Percentiles rank a stretch among this genome's conserved stretches.
Conservation (phyloP, 2,113 vertebrate species). For the Oncorhynchus masou region DNA sequence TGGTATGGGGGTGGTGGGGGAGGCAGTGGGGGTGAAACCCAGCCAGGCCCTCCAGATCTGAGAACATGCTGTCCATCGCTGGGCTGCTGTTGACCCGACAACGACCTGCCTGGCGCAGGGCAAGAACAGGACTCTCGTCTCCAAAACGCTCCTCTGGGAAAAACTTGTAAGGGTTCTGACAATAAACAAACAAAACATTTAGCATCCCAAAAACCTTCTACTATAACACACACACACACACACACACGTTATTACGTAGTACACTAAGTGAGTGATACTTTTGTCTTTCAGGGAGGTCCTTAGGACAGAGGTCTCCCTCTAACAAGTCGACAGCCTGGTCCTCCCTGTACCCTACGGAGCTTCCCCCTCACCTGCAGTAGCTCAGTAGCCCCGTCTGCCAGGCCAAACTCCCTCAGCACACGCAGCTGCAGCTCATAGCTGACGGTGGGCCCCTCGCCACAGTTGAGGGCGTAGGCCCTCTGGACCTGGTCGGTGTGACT, state of each 20-base stretch:
- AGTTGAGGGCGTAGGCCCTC: slow-evolving; percentile 92
- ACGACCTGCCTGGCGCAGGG: slow-evolving; percentile 86
- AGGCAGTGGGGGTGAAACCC: slow-evolving; percentile 93
- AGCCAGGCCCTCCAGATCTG: slow-evolving; percentile 91
- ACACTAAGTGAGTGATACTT: no score
- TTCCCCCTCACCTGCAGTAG: slow-evolving; percentile 85
- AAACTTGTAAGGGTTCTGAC: slow-evolving; percentile 96
- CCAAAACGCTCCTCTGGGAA: slow-evolving; percentile 97
- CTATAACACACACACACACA: background rate
- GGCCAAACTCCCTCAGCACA: slow-evolving; percentile 90
- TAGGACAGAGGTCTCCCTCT: background rate
- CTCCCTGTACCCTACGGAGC: background rate
- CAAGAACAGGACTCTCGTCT: slow-evolving; percentile 94
- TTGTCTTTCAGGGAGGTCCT: background rate
- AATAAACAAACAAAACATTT: slow-evolving; percentile 4
- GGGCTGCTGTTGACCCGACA: slow-evolving; percentile 94
- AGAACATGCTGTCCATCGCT: slow-evolving; percentile 91
- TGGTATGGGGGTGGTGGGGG: slow-evolving; percentile 95
- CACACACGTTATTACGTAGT: no score
- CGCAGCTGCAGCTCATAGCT: slow-evolving; percentile 97
- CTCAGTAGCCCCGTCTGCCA: slow-evolving; percentile 91
- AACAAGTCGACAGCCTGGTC: background rate
- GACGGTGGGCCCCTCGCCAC: slow-evolving; percentile 93
- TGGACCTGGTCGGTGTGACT: slow-evolving; percentile 94
- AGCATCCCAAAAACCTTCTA: background rate